phyloP scores from a whole-genome alignment of 1,140 invertebrate species.

The honey bee (Apis mellifera) region DNA sequence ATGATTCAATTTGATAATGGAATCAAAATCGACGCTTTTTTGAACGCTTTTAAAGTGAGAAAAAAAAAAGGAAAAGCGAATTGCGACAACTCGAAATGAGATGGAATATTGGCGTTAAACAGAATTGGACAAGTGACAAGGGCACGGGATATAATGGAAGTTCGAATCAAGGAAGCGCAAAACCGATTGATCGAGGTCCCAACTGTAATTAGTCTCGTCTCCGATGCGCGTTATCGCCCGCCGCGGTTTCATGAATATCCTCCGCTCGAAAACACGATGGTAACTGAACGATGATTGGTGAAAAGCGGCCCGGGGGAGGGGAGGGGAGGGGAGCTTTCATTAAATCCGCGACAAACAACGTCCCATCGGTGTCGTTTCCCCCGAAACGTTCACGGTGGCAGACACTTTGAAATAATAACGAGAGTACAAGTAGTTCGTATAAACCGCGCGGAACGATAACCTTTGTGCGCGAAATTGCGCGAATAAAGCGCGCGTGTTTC shows the following conservation, averaged over 20 bases:
- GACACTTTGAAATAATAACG: slow-evolving; percentile 35
- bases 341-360: slow-evolving; percentile 20
- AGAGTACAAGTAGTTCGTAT: slow-evolving; percentile 3
- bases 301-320: background rate
- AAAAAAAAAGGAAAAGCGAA: too few species aligned
- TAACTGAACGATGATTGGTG: background rate
- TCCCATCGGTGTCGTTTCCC: slow-evolving; percentile 10
- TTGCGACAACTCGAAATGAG: too few species aligned
- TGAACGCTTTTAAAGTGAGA: background rate
- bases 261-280: background rate
- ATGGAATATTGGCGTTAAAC: background rate
- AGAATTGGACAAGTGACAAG: background rate
- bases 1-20: background rate
- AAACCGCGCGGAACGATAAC: slow-evolving; percentile 21
- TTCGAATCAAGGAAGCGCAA: background rate
- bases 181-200: background rate
- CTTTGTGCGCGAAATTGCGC: slow-evolving; percentile 33
- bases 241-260: background rate
- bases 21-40: background rate
- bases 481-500: slow-evolving; percentile 10
- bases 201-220: slow-evolving; percentile 4
- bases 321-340: slow-evolving; percentile 2
- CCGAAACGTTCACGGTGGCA: background rate
- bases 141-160: background rate
- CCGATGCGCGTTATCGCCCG: background rate